These are phyloP conservation scores for Dryadula phaetusa DNA, from an alignment of 2,888 invertebrate species.

Conservation along the genomic window DNA sequence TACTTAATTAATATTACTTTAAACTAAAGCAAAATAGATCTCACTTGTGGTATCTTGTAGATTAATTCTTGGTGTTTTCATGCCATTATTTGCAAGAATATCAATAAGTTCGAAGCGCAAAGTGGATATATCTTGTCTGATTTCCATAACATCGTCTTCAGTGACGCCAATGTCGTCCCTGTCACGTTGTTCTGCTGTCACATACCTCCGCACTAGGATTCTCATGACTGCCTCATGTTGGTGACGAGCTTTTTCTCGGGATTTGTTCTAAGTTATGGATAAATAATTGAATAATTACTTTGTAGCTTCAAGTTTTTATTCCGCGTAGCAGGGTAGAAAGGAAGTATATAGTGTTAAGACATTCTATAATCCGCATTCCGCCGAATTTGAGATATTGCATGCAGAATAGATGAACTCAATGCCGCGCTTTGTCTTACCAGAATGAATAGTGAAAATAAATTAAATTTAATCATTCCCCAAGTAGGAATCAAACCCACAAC, in stretches of 20 bases:
- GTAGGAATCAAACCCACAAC: too few relatives aligned
- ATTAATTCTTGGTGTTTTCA: constrained; percentile 91
- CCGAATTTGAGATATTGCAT: too few relatives aligned
- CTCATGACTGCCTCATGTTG: constrained; percentile 94
- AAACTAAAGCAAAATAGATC: constrained; percentile 11
- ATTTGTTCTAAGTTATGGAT: constrained; percentile 85
- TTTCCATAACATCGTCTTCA: constrained; percentile 99
- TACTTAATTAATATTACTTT: too few relatives aligned
- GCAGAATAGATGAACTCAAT: too few relatives aligned
- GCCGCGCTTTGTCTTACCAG: too few relatives aligned
- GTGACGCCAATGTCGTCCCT: constrained; percentile 96
- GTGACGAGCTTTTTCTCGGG: constrained; percentile 87
- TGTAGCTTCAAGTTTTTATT: too few relatives aligned
- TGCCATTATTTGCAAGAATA: constrained; percentile 94
- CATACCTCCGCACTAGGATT: constrained; percentile 94
- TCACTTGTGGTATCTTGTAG: constrained; percentile 86
- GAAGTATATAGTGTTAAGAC: too few relatives aligned
- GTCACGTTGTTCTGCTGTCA: constrained; percentile 94
- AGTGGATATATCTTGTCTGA: constrained; percentile 98
- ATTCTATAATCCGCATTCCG: too few relatives aligned
- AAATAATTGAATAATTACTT: too few relatives aligned
- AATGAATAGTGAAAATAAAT: too few relatives aligned
- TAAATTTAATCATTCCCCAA: too few relatives aligned
- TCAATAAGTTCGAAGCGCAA: constrained; percentile 96
- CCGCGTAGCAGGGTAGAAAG: too few relatives aligned